Percentiles rank a stretch among this genome's conserved stretches.
These are phyloP conservation scores for Argopecten irradians DNA, from an alignment of 1,140 invertebrate species.

Conservation along the genomic window DNA sequence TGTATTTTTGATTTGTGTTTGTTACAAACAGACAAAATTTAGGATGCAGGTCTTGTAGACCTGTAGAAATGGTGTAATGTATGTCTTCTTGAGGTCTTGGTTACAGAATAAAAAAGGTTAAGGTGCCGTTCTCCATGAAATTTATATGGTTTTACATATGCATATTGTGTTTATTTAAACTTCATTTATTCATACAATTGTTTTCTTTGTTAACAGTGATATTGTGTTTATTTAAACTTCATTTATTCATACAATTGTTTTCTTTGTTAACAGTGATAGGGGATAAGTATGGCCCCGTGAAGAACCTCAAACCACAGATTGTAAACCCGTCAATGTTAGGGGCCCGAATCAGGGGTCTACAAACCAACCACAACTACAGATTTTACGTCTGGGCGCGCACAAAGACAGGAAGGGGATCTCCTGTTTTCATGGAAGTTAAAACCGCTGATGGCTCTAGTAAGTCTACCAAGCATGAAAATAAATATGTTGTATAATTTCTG, in stretches of 20 bases:
- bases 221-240: neutral
- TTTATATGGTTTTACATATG: neutral
- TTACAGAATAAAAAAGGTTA: neutral
- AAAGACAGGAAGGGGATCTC: conserved; percentile 60
- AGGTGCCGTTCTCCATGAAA: neutral
- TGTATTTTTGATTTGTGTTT: too few species aligned
- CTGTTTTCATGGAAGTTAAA: conserved; percentile 60
- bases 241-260: neutral
- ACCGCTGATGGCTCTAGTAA: conserved; percentile 43
- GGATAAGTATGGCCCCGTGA: conserved; percentile 52
- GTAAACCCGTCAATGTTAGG: conserved; percentile 64
- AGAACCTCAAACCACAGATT: conserved; percentile 64
- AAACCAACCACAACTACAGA: conserved; percentile 62
- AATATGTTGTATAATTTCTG: neutral
- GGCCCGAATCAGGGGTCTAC: conserved; percentile 67
- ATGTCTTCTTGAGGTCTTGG: too few species aligned
- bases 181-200: neutral
- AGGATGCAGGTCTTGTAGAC: too few species aligned
- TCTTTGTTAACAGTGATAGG: conserved; percentile 56
- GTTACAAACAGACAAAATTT: too few species aligned
- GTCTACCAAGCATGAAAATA: neutral
- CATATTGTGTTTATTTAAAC: neutral
- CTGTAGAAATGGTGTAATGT: too few species aligned
- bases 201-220: conserved; percentile 51
- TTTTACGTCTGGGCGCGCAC: conserved; percentile 72